phyloP scores from a whole-genome alignment of 2,888 invertebrate genomes.

The Ochlodes sylvanus region DNA sequence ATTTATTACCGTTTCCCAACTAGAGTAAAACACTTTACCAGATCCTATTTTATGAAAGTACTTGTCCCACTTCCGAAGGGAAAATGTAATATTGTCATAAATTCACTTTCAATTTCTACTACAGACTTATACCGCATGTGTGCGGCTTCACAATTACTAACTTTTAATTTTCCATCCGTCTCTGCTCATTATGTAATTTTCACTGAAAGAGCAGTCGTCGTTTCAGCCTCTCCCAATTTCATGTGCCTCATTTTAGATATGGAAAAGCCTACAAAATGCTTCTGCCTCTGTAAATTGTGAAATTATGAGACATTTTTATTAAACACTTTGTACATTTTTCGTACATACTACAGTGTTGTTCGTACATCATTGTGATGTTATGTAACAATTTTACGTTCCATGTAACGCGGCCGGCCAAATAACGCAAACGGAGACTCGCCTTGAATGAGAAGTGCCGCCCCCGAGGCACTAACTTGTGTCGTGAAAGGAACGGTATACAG shows the following conservation, averaged over 20 bases:
- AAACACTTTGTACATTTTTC: no score
- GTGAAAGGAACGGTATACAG: neutral
- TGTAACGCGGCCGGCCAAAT: neutral
- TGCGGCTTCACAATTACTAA: slow-evolving; percentile 25
- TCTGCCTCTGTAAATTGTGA: neutral
- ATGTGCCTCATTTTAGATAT: slow-evolving; percentile 16
- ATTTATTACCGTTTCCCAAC: slow-evolving; percentile 1
- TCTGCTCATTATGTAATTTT: slow-evolving; percentile 30
- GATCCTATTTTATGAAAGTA: neutral
- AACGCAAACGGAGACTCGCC: neutral
- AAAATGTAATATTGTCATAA: slow-evolving; percentile 20
- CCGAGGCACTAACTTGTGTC: neutral
- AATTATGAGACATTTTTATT: no score
- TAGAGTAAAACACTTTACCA: neutral
- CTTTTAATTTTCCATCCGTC: slow-evolving; percentile 31
- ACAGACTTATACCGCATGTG: slow-evolving; percentile 16
- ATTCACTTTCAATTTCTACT: slow-evolving; percentile 17
- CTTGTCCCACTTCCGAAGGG: slow-evolving; percentile 8
- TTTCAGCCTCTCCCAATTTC: slow-evolving; percentile 1
- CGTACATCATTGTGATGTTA: neutral
- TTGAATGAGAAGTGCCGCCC: neutral
- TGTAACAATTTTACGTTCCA: neutral
- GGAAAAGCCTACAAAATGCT: neutral
- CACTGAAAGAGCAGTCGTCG: slow-evolving; percentile 22
- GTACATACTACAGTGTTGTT: neutral